Evolutionary conservation across 1,140 invertebrate genomes (phyloP).

Genomic region (Nasonia vitripennis): DNA sequence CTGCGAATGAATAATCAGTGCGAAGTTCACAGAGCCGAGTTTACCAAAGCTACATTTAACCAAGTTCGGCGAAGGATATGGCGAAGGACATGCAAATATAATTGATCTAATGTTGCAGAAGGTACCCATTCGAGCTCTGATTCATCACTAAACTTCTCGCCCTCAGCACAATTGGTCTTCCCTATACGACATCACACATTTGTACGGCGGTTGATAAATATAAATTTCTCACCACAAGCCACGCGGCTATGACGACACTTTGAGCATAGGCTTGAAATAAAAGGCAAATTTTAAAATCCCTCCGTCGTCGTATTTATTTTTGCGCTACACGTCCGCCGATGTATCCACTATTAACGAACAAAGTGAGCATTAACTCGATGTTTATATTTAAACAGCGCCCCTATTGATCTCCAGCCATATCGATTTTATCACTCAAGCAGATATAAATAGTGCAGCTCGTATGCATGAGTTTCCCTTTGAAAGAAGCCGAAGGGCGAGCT

Average conservation of each 20-base stretch:
- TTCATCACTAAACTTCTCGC: background rate
- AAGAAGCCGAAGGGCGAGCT: background rate
- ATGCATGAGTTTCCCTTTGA: background rate
- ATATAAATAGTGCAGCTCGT: slow-evolving; percentile 8
- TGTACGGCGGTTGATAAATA: too few relatives aligned
- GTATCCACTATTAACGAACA: slow-evolving; percentile 3
- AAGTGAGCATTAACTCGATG: background rate
- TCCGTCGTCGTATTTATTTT: background rate
- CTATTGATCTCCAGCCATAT: background rate
- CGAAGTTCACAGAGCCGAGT: background rate
- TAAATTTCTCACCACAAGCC: too few relatives aligned
- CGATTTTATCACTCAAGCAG: background rate
- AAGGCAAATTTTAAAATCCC: background rate
- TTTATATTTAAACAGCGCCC: slow-evolving; percentile 22
- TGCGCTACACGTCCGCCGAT: background rate
- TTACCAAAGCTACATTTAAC: background rate
- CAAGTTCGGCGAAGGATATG: background rate
- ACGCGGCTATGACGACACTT: too few relatives aligned
- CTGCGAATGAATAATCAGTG: too few relatives aligned
- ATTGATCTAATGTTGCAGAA: background rate
- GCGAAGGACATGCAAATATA: background rate
- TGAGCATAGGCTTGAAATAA: too few relatives aligned
- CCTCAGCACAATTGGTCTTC: background rate
- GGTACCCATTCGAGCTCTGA: background rate
- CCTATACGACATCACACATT: too few relatives aligned